Evolutionary conservation across 2,888 invertebrate genomes (phyloP).

Genomic region (Tipula helvola): DNA sequence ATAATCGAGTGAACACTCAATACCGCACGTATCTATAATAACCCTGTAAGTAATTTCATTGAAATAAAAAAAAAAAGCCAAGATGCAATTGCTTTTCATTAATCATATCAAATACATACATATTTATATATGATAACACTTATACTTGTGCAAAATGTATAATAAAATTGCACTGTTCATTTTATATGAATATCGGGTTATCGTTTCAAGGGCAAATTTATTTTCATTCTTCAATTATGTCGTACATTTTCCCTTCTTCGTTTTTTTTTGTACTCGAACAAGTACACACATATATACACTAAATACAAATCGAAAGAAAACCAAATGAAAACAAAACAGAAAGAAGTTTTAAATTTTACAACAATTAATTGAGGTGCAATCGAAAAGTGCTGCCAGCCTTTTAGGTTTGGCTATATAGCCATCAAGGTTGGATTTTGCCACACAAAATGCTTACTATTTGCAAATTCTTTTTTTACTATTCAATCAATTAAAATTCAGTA

Average conservation of each 20-base stretch:
- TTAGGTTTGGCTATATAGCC: slow-evolving; percentile 27
- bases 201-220: slow-evolving; percentile 7
- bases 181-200: background rate
- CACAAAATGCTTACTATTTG: background rate
- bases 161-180: background rate
- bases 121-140: background rate
- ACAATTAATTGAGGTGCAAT: background rate
- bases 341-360: background rate
- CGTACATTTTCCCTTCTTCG: background rate
- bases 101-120: background rate
- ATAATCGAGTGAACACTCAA: too few relatives aligned
- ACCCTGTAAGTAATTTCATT: background rate
- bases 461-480: background rate
- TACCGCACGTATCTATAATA: too few relatives aligned
- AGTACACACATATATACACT: background rate
- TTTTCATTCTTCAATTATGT: background rate
- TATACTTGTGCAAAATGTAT: background rate
- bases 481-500: background rate
- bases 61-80: background rate
- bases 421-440: background rate
- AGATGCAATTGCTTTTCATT: background rate
- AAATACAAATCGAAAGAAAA: background rate
- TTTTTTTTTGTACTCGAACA: background rate
- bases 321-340: background rate
- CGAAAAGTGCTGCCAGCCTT: slow-evolving; percentile 36